A percentile compares a stretch with the other conserved stretches of the same genome.
Conservation (phyloP, 2,888 invertebrate species). For the Coremacera marginata region DNA sequence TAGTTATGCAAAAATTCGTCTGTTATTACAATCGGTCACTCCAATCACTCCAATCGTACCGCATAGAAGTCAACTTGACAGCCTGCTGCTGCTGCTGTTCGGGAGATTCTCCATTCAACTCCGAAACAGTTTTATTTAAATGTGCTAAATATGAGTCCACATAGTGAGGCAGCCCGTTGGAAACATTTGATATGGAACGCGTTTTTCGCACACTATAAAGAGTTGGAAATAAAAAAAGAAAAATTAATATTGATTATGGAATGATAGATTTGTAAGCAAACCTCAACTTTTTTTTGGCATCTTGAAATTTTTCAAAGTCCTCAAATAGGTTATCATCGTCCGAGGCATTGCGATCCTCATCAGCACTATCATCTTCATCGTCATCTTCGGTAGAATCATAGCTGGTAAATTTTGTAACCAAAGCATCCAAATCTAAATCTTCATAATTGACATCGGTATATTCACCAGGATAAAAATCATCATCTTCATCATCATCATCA, state of each 20-base stretch:
- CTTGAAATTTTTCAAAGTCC: conserved; percentile 59
- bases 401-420: conserved; percentile 22
- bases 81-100: conserved; percentile 45
- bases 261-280: background rate
- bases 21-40: conserved; percentile 48
- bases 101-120: conserved; percentile 25
- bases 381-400: conserved; percentile 38
- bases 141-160: conserved; percentile 62
- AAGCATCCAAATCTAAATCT: conserved; percentile 34
- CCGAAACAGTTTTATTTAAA: conserved; percentile 49
- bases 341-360: conserved; percentile 47
- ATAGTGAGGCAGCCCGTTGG: conserved; percentile 64
- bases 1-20: conserved; percentile 20
- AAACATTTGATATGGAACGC: conserved; percentile 63
- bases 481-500: conserved; percentile 41
- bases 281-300: conserved; percentile 53
- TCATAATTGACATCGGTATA: conserved; percentile 44
- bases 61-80: conserved; percentile 45
- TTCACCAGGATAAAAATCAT: conserved; percentile 43
- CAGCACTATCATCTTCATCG: conserved; percentile 39
- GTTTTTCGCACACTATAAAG: conserved; percentile 57
- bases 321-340: conserved; percentile 60
- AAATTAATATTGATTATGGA: background rate
- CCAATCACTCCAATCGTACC: conserved; percentile 54
- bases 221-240: background rate